phyloP scores from a whole-genome alignment of 2,797 vertebrate species.

The Sebastes nivosus region DNA sequence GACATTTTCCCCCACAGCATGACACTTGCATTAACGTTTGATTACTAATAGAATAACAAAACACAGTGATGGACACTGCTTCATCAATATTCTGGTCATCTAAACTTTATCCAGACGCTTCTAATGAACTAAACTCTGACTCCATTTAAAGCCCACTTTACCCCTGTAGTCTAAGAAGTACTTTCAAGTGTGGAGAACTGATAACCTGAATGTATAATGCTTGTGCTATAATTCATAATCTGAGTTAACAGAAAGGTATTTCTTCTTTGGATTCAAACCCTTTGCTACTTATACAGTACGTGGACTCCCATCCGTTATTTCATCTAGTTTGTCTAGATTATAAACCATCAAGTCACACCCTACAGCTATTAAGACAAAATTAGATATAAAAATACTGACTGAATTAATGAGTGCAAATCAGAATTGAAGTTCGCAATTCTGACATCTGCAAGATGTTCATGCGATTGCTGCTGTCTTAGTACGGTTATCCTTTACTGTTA shows the following conservation, averaged over 20 bases:
- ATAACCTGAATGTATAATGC: slow-evolving; percentile 25
- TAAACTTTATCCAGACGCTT: slow-evolving; percentile 39
- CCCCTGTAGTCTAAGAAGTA: slow-evolving; percentile 3
- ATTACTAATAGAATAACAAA: slow-evolving; percentile 43
- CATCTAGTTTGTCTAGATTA: slow-evolving; percentile 26
- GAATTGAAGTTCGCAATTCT: slow-evolving; percentile 5
- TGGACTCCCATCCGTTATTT: slow-evolving; percentile 3
- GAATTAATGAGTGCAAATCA: slow-evolving; percentile 36
- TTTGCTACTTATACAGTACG: slow-evolving; percentile 23
- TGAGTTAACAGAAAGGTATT: slow-evolving; percentile 9
- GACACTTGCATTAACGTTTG: slow-evolving; percentile 40
- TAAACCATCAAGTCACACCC: slow-evolving; percentile 31
- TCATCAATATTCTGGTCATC: slow-evolving; percentile 16
- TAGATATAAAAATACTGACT: slow-evolving; percentile 53
- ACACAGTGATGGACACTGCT: slow-evolving; percentile 22
- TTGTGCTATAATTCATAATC: slow-evolving; percentile 36
- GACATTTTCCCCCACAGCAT: slow-evolving; percentile 30
- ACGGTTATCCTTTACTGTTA: slow-evolving; percentile 10
- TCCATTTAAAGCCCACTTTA: slow-evolving; percentile 28
- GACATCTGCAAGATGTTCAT: not conserved
- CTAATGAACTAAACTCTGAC: slow-evolving; percentile 34
- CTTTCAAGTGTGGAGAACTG: slow-evolving; percentile 8
- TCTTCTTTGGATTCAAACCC: slow-evolving; percentile 53
- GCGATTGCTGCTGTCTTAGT: slow-evolving; percentile 11
- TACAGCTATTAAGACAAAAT: slow-evolving; percentile 44